Evolutionary conservation across 2,888 invertebrate genomes (phyloP).

Genomic region (Agrotis exclamationis): DNA sequence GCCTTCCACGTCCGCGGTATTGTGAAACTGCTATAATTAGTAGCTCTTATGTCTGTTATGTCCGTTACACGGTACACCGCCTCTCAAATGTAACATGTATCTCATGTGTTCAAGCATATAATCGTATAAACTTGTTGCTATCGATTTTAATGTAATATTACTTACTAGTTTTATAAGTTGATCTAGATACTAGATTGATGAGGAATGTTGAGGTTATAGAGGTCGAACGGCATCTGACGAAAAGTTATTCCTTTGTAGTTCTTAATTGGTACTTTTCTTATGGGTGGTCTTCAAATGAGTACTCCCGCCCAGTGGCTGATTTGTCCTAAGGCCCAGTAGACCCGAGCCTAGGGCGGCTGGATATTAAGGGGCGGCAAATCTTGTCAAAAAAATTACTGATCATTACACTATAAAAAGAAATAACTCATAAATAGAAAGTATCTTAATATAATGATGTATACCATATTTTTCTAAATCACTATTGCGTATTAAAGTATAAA

Average conservation of each 20-base stretch:
- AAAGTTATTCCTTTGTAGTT: neutral
- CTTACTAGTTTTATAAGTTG: constrained; percentile 14
- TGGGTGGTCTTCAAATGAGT: too few relatives aligned
- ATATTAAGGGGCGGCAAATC: too few relatives aligned
- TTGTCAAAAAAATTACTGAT: too few relatives aligned
- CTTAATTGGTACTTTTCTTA: too few relatives aligned
- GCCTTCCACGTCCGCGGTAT: neutral
- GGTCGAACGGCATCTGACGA: neutral
- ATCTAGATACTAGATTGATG: neutral
- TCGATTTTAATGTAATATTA: constrained; percentile 26
- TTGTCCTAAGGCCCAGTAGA: too few relatives aligned
- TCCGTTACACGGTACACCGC: constrained; percentile 9
- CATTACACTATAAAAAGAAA: too few relatives aligned
- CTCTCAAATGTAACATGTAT: constrained; percentile 9
- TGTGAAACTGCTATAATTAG: constrained; percentile 19
- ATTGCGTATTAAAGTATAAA: too few relatives aligned
- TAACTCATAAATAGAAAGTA: too few relatives aligned
- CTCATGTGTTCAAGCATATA: constrained; percentile 33
- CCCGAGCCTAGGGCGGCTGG: too few relatives aligned
- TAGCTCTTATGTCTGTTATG: neutral
- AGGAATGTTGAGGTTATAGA: constrained; percentile 1
- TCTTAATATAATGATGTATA: too few relatives aligned
- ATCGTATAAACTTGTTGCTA: constrained; percentile 25
- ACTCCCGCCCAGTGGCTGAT: too few relatives aligned
- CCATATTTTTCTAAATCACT: too few relatives aligned